A percentile compares a stretch with the other conserved stretches of the same genome.
phyloP scores from a whole-genome alignment of 2,113 vertebrate genomes.

The Pao palembangensis region DNA sequence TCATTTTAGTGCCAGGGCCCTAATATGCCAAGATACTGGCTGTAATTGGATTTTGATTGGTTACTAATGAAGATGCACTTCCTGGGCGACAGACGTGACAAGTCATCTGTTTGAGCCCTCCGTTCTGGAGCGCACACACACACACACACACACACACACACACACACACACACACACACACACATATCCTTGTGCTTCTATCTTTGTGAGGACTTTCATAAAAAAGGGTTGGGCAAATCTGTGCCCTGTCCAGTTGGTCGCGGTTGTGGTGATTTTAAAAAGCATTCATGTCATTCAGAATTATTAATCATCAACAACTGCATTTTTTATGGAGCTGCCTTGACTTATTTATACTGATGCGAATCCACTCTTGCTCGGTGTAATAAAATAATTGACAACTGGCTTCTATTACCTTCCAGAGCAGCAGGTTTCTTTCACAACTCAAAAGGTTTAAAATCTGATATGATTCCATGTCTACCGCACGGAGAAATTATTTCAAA shows the following conservation, averaged over 20 bases:
- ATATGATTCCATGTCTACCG: slow-evolving; percentile 14
- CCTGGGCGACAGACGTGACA: slow-evolving; percentile 67
- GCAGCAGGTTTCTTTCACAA: slow-evolving; percentile 36
- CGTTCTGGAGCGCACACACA: slow-evolving; percentile 1
- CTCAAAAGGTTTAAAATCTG: slow-evolving; percentile 2
- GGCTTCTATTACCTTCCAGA: slow-evolving; percentile 40
- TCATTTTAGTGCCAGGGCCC: slow-evolving; percentile 72
- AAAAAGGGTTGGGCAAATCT: too few species aligned
- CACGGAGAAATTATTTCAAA: slow-evolving; percentile 23
- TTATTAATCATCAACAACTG: too few species aligned
- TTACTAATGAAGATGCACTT: slow-evolving; percentile 78
- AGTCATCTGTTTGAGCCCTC: slow-evolving; percentile 66
- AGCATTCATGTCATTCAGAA: too few species aligned
- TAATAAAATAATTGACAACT: slow-evolving; percentile 39
- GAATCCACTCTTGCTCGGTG: slow-evolving; percentile 10
- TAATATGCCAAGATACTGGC: slow-evolving; percentile 74
- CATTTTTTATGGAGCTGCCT: too few species aligned
- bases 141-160: not conserved
- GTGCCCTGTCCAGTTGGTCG: too few species aligned
- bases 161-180: slow-evolving; percentile 17
- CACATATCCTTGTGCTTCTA: too few species aligned
- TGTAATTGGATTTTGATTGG: slow-evolving; percentile 81
- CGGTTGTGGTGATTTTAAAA: too few species aligned
- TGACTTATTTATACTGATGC: too few species aligned
- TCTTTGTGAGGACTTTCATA: not conserved